Base-by-base conservation (phyloP, 2,113 vertebrate species). In the Coreoperca whiteheadi region DNA sequence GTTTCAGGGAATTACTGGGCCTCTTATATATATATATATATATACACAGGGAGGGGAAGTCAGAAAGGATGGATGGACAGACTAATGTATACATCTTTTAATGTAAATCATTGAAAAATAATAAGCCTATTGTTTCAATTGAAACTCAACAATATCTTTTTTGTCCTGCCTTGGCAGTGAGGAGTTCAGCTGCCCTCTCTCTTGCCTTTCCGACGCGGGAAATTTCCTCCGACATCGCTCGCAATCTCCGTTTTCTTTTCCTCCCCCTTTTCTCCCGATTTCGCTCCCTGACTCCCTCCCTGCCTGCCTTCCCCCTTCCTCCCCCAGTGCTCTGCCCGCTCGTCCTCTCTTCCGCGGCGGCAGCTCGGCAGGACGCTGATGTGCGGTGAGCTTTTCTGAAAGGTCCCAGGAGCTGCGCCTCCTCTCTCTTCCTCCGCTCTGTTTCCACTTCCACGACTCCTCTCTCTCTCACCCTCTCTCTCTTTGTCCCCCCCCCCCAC, bases 371-470 rank as follows among this genome's bases (percentile, higher is more conserved):
- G 95, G 89, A 93, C 96, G 92, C 94, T 67, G 92, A 95, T 95
- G 94, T 92, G 94, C 92, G 94, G 96, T 96, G 95, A 97, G 96
- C 95, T 96, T 95, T 77, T 96, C 95, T 95, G 96, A 95, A 94
- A 96, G 96, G 96, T 97, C 97, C 97, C 97, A 94, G 95, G 97
- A 97, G 96, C 83, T 94, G 95, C 95, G 94, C 77, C 12, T 57
- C 21, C 73, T 23, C 50, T 59, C 14, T 69, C 56, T 68, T 12
- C 56, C 78, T 61, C 69, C 34, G 16, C 74, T 60, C 57, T 71
- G 18, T 75, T 61, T 70, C 61, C 65, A 60, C 77, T 63, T 74
- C 25, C 32, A 39, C 61, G 16, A 71, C 37, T 67, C 25, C 53
- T 54, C 56, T 57, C 48, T 65, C 76, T 68, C 70, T 48, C 64